A percentile compares a stretch with the other conserved stretches of the same genome.
These are phyloP conservation scores for Malurus elegans DNA, from an alignment of 2,113 vertebrate species.

Conservation along the genomic window DNA sequence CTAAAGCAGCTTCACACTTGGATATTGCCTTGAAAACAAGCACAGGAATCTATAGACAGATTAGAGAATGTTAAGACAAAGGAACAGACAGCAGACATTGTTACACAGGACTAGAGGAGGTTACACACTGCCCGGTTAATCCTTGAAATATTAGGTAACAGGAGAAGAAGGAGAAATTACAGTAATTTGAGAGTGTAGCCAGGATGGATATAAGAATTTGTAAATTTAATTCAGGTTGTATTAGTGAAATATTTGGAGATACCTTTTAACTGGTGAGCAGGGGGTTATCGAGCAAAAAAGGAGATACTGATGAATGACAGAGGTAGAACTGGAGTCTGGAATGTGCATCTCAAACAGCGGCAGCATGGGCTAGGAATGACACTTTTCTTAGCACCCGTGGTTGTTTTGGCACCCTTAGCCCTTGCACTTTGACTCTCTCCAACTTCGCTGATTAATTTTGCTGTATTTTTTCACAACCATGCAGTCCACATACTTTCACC, in stretches of 20 bases:
- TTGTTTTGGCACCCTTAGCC: not conserved
- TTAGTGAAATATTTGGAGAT: not conserved
- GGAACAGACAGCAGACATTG: conserved; percentile 15
- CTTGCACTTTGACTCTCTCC: not conserved
- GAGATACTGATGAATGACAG: not conserved
- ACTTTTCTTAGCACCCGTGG: not conserved
- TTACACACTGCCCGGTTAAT: not conserved
- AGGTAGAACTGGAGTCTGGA: not conserved
- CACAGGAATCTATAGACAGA: not conserved
- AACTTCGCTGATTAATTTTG: not conserved
- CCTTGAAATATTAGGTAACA: not conserved
- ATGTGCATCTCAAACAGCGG: not conserved
- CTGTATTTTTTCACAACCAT: not conserved
- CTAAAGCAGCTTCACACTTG: not conserved
- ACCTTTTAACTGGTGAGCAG: not conserved
- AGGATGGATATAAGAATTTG: not conserved
- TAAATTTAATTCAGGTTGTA: not conserved
- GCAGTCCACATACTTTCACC: not conserved
- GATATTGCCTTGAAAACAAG: not conserved
- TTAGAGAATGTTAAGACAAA: conserved; percentile 33
- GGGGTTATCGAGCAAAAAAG: not conserved
- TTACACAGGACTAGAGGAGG: not conserved
- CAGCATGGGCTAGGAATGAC: not conserved
- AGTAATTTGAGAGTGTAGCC: not conserved
- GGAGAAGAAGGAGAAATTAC: not conserved